These are phyloP conservation scores for Plecotus auritus DNA, from an alignment of 2,113 vertebrate species.

Conservation along the genomic window DNA sequence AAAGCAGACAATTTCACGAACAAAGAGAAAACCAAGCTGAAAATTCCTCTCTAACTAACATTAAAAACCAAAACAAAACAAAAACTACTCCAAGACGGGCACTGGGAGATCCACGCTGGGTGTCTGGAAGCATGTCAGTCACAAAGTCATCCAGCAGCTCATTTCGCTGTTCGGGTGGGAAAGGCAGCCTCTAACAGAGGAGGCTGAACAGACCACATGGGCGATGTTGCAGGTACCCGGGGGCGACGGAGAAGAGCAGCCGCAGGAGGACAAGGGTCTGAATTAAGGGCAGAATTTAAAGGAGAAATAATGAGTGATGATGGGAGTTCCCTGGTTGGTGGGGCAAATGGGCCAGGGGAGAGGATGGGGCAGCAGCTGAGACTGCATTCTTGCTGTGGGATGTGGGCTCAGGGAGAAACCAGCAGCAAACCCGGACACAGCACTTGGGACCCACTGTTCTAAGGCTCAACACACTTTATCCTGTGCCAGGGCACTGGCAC, in stretches of 20 bases:
- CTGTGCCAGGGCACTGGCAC: background rate
- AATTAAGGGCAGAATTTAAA: background rate
- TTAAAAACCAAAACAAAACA: background rate
- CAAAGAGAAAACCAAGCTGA: slow-evolving; percentile 39
- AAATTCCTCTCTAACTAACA: slow-evolving; percentile 4
- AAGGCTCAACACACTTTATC: fast-evolving
- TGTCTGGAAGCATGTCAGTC: background rate
- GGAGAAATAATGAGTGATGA: background rate
- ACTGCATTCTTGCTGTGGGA: fast-evolving
- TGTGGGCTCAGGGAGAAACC: background rate
- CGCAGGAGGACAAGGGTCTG: background rate
- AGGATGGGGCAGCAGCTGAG: background rate
- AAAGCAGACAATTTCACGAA: background rate
- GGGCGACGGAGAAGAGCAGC: no score
- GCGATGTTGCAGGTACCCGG: no score
- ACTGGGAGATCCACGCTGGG: background rate
- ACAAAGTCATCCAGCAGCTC: background rate
- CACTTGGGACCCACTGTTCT: background rate
- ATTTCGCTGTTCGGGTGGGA: background rate
- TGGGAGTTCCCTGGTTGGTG: background rate
- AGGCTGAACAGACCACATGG: fast-evolving
- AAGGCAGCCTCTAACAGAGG: background rate
- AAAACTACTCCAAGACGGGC: background rate
- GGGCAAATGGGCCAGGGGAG: no score
- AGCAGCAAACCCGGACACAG: background rate